Base-by-base conservation (phyloP, 2,113 vertebrate genomes). In the Syrrhaptes paradoxus region DNA sequence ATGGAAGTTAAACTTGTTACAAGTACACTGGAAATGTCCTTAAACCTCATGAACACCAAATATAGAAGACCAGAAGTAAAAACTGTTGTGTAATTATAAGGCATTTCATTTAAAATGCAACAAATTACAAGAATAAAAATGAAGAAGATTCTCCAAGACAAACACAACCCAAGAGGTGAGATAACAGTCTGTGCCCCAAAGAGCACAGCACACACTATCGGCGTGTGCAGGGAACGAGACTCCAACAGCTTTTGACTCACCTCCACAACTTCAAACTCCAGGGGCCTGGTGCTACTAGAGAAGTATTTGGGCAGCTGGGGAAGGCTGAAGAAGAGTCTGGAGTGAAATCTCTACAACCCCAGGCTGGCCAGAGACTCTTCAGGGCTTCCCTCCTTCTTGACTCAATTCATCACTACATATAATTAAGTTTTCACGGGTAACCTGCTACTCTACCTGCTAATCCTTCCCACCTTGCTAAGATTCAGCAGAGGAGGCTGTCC, bases 91-190 rank as follows among this genome's bases (percentile, higher is more conserved):
- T 52, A 32, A 28, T 13, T 58, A 43, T 11, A 32, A 8, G 17
- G 28, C 3, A 17, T 21, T 46, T 38, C 24, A 34, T n/a, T 61
- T 38, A 25, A 81, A 77, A 8, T 16, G 28, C 32, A 57, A 31
- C 6, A 34, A 61, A n/a, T n/a, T 15, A 36, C 49, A 70, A 70
- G 52, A 63, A 7, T 9, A 29, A 46, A 76, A 65, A 46, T 7
- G 25, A 67, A 31, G 24, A 29, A 38, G 71, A 45, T 21, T 21
- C 24, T 72, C 28, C 46, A 51, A 89, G 59, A n/a, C 17, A 49
- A 68, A n/a, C 11, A 17, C 38, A 81, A 43, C 3, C 1, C 58
- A 32, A 18, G 0, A 25, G 38, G 16, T 0, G 3, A n/a, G 58
- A n/a, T 16, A 19, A 45, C 0, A 1, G 14, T 12, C 26, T 29